Conservation (phyloP, 2,888 invertebrate genomes). For the Drosophila emarginata region DNA sequence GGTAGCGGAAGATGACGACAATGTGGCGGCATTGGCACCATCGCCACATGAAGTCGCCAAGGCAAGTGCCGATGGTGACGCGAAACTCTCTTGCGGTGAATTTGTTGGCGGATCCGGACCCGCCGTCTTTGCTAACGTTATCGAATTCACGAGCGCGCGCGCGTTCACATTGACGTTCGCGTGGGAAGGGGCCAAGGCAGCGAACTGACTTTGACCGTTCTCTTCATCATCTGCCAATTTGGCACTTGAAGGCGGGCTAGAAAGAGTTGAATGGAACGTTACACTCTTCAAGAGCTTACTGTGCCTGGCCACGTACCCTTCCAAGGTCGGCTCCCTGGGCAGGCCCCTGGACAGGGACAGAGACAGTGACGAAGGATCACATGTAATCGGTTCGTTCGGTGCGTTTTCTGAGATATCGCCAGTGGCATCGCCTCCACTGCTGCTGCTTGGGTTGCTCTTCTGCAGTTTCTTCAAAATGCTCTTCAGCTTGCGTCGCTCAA, state of each 20-base stretch:
- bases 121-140: constrained; percentile 15
- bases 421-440: constrained; percentile 18
- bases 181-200: constrained; percentile 44
- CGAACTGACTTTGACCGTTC: constrained; percentile 38
- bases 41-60: neutral
- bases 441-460: constrained; percentile 83
- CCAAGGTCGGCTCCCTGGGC: constrained; percentile 91
- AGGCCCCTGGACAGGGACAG: constrained; percentile 83
- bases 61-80: neutral
- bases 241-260: constrained; percentile 88
- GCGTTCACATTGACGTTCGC: constrained; percentile 11
- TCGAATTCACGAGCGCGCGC: neutral
- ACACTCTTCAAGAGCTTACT: constrained; percentile 94
- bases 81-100: constrained; percentile 68
- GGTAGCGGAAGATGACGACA: constrained; percentile 23
- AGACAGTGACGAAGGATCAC: neutral
- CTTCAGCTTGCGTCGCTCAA: constrained; percentile 91
- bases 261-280: constrained; percentile 93
- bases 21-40: constrained; percentile 1
- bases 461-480: constrained; percentile 93
- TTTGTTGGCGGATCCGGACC: constrained; percentile 63
- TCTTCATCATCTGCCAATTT: constrained; percentile 22
- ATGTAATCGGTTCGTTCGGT: too few species aligned
- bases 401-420: constrained; percentile 43
- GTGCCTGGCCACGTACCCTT: constrained; percentile 94